Base-by-base conservation (phyloP, 2,113 vertebrate species). In the Lepus timidus region DNA sequence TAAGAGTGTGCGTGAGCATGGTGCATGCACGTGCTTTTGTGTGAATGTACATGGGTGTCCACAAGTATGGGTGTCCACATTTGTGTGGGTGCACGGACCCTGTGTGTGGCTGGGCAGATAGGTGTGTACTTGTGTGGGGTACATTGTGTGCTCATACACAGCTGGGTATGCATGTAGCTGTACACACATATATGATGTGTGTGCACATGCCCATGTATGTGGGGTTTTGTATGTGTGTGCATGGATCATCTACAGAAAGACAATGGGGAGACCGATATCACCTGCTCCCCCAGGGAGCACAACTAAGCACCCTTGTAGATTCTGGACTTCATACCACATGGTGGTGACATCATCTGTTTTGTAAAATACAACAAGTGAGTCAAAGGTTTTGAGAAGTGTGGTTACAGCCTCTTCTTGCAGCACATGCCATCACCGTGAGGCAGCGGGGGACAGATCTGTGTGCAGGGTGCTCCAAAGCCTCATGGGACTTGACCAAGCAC, bases 401-500 rank as follows among this genome's bases (percentile, higher is more conserved):
- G 33, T 20, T 29, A 16, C 0, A 7, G 84, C 68, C 2, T 16
- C 23, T 19, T 10, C 22, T 1, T 27, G 13, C 44, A 51, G 17
- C 9, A 17, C 23, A 44, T 5, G 29, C 49, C 3, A 3, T 1
- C 13, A 23, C 10, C 29, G 31, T n/a, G 17, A 70, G 71, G 1
- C 9, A 4, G 61, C 11, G 33, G 67, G 9, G 58, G 70, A 44
- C 4, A 10, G n/a, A 2, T 16, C 65, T 6, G 3, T 25, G 1
- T 36, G 64, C 62, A 62, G 73, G 29, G 62, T 65, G 44, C 0
- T 2, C 52, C 79, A 51, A 12, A 23, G 31, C n/a, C n/a, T 44
- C 19, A 33, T 11, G 4, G 2, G 44, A 55, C 27, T 22, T 11
- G 7, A 9, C 13, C 11, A 9, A 23, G 4, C 2, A 3, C 3